Conservation (phyloP, 2,797 vertebrate genomes). For the Enteromius unitaeniatus region DNA sequence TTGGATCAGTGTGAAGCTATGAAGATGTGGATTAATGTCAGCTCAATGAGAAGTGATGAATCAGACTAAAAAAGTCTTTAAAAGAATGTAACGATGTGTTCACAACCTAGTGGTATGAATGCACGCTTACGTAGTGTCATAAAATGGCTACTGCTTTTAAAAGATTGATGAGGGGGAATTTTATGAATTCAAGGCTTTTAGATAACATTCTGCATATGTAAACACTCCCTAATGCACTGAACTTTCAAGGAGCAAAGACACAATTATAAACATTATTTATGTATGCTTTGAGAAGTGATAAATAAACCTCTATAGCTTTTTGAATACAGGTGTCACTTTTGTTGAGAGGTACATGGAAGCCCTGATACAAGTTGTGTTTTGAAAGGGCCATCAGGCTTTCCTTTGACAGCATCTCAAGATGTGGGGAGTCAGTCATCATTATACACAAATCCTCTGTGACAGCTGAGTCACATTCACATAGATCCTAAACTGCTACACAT, state of each 20-base stretch:
- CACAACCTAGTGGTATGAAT: neutral
- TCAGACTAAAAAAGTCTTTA: neutral
- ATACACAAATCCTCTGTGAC: conserved; percentile 4
- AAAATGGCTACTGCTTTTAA: neutral
- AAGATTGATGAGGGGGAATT: neutral
- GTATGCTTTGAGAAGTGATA: neutral
- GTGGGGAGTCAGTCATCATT: conserved; percentile 9
- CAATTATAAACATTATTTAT: neutral
- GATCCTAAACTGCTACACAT: conserved; percentile 8
- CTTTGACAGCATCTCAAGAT: conserved; percentile 17
- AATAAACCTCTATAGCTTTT: conserved; percentile 1
- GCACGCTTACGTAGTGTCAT: neutral
- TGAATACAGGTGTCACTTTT: neutral
- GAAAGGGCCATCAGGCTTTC: conserved; percentile 4
- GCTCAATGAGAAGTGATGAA: neutral
- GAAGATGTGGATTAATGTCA: conserved; percentile 6
- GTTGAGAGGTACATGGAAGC: neutral
- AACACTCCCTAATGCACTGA: neutral
- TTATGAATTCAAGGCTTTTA: conserved; percentile 3
- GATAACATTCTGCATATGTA: neutral
- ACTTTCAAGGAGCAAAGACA: neutral
- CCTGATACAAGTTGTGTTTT: neutral
- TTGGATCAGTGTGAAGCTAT: conserved; percentile 14
- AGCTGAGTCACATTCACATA: conserved; percentile 30
- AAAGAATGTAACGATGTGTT: neutral